These are phyloP conservation scores for Protomyctophum bolini DNA, from an alignment of 2,113 vertebrate species.

Conservation along the genomic window DNA sequence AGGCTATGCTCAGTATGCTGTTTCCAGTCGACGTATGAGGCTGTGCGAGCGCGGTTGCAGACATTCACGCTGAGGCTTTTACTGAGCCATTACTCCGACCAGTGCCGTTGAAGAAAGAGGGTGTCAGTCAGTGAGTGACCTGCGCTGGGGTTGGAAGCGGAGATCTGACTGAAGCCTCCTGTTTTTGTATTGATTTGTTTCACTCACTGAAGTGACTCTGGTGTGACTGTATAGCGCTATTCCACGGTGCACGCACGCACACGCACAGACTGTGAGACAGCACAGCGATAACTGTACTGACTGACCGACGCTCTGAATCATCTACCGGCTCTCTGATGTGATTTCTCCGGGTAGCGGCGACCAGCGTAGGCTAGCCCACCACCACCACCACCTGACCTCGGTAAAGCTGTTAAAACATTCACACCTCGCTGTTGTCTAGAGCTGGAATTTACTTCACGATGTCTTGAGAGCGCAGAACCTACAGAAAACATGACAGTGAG, in stretches of 20 bases:
- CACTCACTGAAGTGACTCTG: constrained; percentile 41
- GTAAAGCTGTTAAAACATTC: constrained; percentile 43
- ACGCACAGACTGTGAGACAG: constrained; percentile 15
- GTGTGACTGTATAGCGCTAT: constrained; percentile 18
- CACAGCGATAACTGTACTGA: constrained; percentile 63
- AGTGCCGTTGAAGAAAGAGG: constrained; percentile 33
- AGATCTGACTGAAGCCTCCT: constrained; percentile 66
- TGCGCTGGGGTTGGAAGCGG: constrained; percentile 25
- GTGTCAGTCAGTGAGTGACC: constrained; percentile 41
- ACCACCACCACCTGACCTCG: constrained; percentile 43
- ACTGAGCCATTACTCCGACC: constrained; percentile 41
- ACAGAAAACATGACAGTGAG: constrained; percentile 81
- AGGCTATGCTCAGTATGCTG: too few relatives aligned
- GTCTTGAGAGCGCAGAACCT: constrained; percentile 75
- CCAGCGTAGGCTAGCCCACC: not conserved
- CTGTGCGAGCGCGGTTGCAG: constrained; percentile 14
- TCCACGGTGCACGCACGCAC: constrained; percentile 58
- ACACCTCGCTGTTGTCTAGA: constrained; percentile 48
- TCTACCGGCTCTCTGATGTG: constrained; percentile 59
- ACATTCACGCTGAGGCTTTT: constrained; percentile 20
- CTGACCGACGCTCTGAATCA: constrained; percentile 44
- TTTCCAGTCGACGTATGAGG: constrained; percentile 52
- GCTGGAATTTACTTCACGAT: constrained; percentile 72
- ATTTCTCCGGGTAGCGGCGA: constrained; percentile 56
- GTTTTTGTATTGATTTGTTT: not conserved